Base-by-base conservation (phyloP, 37 sponge, comb jelly and placozoan species). In the Halisarca cf. caerulea region DNA sequence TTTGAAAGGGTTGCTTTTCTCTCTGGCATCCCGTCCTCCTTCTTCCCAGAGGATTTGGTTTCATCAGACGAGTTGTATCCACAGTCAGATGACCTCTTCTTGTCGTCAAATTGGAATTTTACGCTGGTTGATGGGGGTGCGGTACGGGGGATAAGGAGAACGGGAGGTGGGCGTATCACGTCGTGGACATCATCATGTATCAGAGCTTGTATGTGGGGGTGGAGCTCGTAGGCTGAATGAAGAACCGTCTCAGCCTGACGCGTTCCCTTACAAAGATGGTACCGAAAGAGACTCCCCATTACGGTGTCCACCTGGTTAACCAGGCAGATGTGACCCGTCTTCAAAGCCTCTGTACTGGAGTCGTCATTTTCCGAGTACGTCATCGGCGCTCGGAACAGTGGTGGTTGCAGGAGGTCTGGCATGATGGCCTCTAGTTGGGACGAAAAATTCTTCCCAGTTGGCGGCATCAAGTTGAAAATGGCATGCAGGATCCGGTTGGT, bases 241-340 rank as follows among this genome's bases (percentile, higher is more conserved):
- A 74, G 9, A 17, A 43, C 6, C 1, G 77, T 38, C 77, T 74
- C 77, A n/a, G 45, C 77, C 44, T 74, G 77, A n/a, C 24, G 24
- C 2, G 77, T 74, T 21, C 77, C 77, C 77, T 74, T 74, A 21
- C 77, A 74, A 25, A 36, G 45, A 14, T 74, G 77, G 36, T 74
- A 23, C 43, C 41, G 32, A n/a, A 74, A 74, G 0, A 74, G 24
- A 44, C 77, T 40, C 45, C 45, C 77, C 39, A 74, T 74, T 2
- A 74, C 77, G 2, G 45, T 74, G 45, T 74, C 77, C 9, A 74
- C 77, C 1, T 41, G 6, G 24, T 2, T 37, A 23, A 74, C 42
- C 42, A 74, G 77, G 6, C 77, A 74, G 20, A 74, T 41, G 23
- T 41, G 77, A 2, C 77, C 77, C 1, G 77, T 2, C 2, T 0